phyloP scores from a whole-genome alignment of 1,140 invertebrate genomes.

The Papilio helenus region DNA sequence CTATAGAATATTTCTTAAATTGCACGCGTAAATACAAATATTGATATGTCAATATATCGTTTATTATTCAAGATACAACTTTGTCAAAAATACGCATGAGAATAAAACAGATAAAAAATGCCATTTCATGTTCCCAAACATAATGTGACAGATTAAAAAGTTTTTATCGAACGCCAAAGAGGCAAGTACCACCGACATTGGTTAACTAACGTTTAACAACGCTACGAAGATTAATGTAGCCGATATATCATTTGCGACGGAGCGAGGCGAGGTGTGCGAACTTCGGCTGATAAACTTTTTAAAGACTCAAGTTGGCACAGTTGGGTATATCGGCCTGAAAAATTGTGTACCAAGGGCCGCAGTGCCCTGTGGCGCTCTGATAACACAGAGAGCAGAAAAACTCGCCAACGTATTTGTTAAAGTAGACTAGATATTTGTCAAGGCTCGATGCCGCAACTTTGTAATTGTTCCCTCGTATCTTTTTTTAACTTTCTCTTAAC shows the following conservation, averaged over 20 bases:
- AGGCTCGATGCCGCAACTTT: conserved; percentile 66
- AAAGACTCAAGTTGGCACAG: conserved; percentile 74
- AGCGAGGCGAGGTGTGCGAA: conserved; percentile 68
- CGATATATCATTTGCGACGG: conserved; percentile 72
- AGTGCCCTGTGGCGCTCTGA: conserved; percentile 67
- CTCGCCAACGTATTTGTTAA: conserved; percentile 72
- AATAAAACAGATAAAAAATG: conserved; percentile 35
- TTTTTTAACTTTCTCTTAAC: conserved; percentile 3
- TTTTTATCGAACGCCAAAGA: conserved; percentile 48
- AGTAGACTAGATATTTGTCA: conserved; percentile 77
- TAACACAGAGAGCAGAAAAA: conserved; percentile 67
- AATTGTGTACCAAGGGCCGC: conserved; percentile 77
- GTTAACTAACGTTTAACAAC: conserved; percentile 62
- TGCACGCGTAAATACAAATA: not conserved
- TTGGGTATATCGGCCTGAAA: conserved; percentile 76
- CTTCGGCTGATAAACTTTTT: conserved; percentile 78
- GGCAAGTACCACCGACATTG: conserved; percentile 43
- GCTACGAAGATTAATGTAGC: conserved; percentile 69
- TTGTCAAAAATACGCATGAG: conserved; percentile 13
- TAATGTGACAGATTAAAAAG: conserved; percentile 47
- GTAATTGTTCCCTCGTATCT: conserved; percentile 68
- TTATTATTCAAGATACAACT: not conserved
- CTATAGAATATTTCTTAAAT: no score
- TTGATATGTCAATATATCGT: not conserved
- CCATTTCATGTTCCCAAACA: conserved; percentile 35